phyloP scores from a whole-genome alignment of 37 sponge, comb jelly and placozoan genomes.

The Hormiphora californensis region DNA sequence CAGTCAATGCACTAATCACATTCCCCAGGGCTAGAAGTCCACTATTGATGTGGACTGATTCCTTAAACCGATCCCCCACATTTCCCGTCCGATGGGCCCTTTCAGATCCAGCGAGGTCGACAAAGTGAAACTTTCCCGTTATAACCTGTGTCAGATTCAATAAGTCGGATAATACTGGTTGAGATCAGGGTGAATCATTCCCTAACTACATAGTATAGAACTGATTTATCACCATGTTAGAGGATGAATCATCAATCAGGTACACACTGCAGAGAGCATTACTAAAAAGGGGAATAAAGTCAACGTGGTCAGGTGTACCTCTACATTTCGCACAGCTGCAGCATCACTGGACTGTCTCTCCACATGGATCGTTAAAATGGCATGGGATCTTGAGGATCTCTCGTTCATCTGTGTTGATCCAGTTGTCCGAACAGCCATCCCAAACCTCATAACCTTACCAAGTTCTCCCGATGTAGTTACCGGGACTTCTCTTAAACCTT shows the following conservation, averaged over 20 bases:
- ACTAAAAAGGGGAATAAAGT: too few species aligned
- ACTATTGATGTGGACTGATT: constrained; percentile 67
- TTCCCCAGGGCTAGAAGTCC: constrained; percentile 65
- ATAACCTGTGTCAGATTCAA: constrained; percentile 18
- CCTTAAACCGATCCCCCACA: constrained; percentile 71
- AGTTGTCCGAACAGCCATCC: constrained; percentile 65
- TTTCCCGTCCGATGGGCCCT: constrained; percentile 61
- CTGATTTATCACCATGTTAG: too few species aligned
- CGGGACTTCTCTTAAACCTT: constrained; percentile 41
- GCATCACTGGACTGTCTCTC: constrained; percentile 52
- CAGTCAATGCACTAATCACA: constrained; percentile 65
- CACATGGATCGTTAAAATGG: constrained; percentile 67
- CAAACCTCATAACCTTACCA: constrained; percentile 60
- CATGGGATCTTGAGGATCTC: constrained; percentile 76
- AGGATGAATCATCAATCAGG: too few species aligned
- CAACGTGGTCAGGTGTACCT: neutral
- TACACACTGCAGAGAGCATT: too few species aligned
- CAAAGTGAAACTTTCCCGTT: constrained; percentile 71
- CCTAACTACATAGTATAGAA: too few species aligned
- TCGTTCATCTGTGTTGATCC: constrained; percentile 76
- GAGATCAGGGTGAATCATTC: too few species aligned
- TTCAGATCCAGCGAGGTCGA: constrained; percentile 76
- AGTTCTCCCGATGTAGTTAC: constrained; percentile 2
- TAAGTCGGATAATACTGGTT: too few species aligned
- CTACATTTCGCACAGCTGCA: neutral